Conservation (phyloP, 1,140 invertebrate genomes). For the Aphelenchoides fujianensis region DNA sequence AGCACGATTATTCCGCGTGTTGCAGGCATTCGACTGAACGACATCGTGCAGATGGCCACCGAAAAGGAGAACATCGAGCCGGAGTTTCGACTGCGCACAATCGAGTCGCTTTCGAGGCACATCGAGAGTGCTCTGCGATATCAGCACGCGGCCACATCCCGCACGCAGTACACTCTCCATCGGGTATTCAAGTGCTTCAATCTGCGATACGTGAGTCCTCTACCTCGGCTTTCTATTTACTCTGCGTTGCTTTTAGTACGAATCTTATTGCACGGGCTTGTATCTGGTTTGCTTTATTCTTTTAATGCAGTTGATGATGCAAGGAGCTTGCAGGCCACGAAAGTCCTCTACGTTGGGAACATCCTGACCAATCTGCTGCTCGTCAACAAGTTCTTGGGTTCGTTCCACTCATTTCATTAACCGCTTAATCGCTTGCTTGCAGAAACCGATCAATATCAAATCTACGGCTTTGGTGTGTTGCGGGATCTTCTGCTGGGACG, state of each 20-base stretch:
- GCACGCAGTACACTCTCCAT: slow-evolving; percentile 61
- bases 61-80: slow-evolving; percentile 63
- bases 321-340: slow-evolving; percentile 62
- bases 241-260: slow-evolving; percentile 38
- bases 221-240: too few species aligned
- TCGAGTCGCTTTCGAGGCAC: slow-evolving; percentile 59
- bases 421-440: too few species aligned
- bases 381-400: slow-evolving; percentile 66
- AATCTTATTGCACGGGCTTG: slow-evolving; percentile 61
- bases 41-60: slow-evolving; percentile 63
- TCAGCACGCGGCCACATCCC: slow-evolving; percentile 61
- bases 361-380: slow-evolving; percentile 64
- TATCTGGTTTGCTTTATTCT: slow-evolving; percentile 50
- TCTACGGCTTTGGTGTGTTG: slow-evolving; percentile 60
- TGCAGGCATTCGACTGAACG: slow-evolving; percentile 60
- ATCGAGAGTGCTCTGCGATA: slow-evolving; percentile 61
- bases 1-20: slow-evolving; percentile 11
- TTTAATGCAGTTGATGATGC: slow-evolving; percentile 24
- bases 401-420: too few species aligned
- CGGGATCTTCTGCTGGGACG: slow-evolving; percentile 47
- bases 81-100: slow-evolving; percentile 60
- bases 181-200: slow-evolving; percentile 62
- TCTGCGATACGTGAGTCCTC: slow-evolving; percentile 47
- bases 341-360: slow-evolving; percentile 66
- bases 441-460: slow-evolving; percentile 65